Percentiles rank a stretch among this genome's conserved stretches.
Evolutionary conservation across 2,113 vertebrate species (phyloP).

Genomic region (Mormyrus lacerda): DNA sequence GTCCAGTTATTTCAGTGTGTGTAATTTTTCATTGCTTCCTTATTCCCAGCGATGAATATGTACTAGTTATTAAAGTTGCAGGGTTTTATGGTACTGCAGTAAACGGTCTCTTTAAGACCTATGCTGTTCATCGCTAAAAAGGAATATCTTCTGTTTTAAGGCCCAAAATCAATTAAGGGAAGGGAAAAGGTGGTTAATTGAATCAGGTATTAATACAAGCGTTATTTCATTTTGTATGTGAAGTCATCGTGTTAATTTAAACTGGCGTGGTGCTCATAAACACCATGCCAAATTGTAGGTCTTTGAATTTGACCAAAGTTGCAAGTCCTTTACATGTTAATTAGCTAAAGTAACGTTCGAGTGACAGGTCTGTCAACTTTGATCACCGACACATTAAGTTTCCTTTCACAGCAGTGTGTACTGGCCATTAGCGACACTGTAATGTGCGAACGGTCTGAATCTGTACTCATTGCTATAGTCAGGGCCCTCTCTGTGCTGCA

Average conservation of each 20-base stretch:
- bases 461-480: neutral
- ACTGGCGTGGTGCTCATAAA: neutral
- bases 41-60: conserved; percentile 3
- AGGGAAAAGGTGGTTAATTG: neutral
- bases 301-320: neutral
- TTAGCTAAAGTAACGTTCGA: neutral
- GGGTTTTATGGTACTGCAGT: neutral
- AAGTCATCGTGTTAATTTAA: neutral
- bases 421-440: neutral
- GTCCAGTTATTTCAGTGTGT: neutral
- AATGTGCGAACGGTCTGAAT: neutral
- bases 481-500: neutral
- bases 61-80: neutral
- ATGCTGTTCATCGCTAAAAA: neutral
- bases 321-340: neutral
- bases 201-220: neutral
- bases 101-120: neutral
- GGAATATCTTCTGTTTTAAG: neutral
- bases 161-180: neutral
- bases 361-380: neutral
- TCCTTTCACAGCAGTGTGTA: neutral
- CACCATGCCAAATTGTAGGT: neutral
- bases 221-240: neutral
- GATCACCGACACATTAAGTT: neutral
- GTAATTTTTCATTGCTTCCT: neutral